Percentiles rank a stretch among this genome's conserved stretches.
Evolutionary conservation across 37 sponge, comb jelly and placozoan species (phyloP).

Genomic region (Mnemiopsis leidyi): DNA sequence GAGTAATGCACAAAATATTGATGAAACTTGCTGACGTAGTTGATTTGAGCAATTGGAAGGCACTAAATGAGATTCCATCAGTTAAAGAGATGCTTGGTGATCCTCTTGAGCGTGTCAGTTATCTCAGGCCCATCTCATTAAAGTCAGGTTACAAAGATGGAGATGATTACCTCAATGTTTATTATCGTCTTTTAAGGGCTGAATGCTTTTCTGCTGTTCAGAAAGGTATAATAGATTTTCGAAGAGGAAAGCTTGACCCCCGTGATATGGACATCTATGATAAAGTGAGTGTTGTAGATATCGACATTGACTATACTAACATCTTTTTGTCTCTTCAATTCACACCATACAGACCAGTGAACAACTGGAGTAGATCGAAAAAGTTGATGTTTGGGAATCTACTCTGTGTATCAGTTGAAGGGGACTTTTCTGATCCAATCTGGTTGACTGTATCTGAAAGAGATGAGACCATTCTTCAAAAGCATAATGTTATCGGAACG

Average conservation of each 20-base stretch:
- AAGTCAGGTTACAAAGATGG: not conserved
- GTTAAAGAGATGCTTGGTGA: conserved; percentile 40
- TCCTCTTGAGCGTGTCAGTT: not conserved
- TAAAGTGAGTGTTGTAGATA: conserved; percentile 19
- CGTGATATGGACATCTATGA: conserved; percentile 67
- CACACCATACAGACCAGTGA: not conserved
- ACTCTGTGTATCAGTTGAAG: conserved; percentile 46
- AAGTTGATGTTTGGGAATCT: conserved; percentile 69
- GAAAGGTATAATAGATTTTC: conserved; percentile 41
- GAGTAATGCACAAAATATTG: not conserved
- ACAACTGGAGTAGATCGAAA: not conserved
- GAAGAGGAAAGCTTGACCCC: conserved; percentile 19
- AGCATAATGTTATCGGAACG: not conserved
- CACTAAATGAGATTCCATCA: not conserved
- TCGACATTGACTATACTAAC: not conserved
- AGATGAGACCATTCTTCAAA: not conserved
- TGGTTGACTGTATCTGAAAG: conserved; percentile 62
- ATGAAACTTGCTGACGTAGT: conserved; percentile 6
- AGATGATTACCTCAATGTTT: conserved; percentile 67
- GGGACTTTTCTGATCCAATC: conserved; percentile 56
- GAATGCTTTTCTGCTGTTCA: conserved; percentile 64
- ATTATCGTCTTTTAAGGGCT: conserved; percentile 65
- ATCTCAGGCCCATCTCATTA: conserved; percentile 24
- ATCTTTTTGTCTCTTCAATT: conserved; percentile 12
- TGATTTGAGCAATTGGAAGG: not conserved